Evolutionary conservation across 2,797 vertebrate genomes (phyloP), one percentile per base, ranked within the genome.

Genomic region (Potorous gilbertii): DNA sequence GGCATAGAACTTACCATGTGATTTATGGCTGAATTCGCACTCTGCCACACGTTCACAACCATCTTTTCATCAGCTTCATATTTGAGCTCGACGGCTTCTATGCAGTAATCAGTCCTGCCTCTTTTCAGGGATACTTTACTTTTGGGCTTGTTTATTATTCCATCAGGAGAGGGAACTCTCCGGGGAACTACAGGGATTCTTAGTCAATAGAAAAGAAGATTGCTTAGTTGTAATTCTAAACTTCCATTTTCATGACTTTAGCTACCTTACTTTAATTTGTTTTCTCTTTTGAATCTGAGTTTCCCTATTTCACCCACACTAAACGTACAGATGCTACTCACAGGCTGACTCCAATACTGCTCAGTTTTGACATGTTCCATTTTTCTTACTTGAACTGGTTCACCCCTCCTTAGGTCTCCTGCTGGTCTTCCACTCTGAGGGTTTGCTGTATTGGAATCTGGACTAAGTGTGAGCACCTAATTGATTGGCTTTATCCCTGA

Each of bases 21-120:
- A 90, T 97, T 98, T 95, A 99, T 90, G 54, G 98, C 96, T 92
- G 95, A 90, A n/a, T 99, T 74, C 34, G 99, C 98, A 62, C 98
- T 98, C 90, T 99, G 98, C 94, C 99, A 99, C 0, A 97, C 98
- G 95, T 99, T 98, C 50, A 94, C 93, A 28, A 99, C 92, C 40
- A 99, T 87, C 95, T 98, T 99, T 95, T 99, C 98, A 93, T 98
- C 97, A 3, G 90, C 66, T 27, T 94, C 95, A 31, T 89, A 96
- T 95, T 92, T 93, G 5, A 93, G 54, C 34, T 92, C 92, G 31
- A 54, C 11, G 18, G 59, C 97, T 97, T 98, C 97, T n/a, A 96
- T 87, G 0, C 94, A 94, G 56, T 59, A 90, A 31, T 98, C 98
- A 0, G 96, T 92, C 74, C 98, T 98, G 90, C 24, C 91, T 81